Percentiles rank a stretch among this genome's conserved stretches.
phyloP scores from a whole-genome alignment of 92 coral and sea anemone species.

The Zoanthus sansibaricus region DNA sequence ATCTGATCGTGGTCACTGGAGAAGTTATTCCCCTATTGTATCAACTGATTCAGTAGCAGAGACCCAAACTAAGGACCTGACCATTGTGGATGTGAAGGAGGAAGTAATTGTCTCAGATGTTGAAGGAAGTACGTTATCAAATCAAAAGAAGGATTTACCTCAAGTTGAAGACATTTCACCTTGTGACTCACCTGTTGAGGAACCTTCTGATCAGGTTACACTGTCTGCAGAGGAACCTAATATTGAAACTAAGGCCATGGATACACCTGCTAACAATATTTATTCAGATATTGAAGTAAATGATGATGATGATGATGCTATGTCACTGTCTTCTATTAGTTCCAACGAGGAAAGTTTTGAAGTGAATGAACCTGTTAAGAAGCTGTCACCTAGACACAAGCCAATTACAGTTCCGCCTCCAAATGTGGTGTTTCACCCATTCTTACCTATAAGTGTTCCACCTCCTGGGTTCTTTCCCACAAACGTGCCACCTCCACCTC shows the following conservation, averaged over 20 bases:
- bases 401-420: slow-evolving; percentile 88
- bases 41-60: slow-evolving; percentile 15
- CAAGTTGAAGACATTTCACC: slow-evolving; percentile 97
- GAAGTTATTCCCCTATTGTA: slow-evolving; percentile 9
- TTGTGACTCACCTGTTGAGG: slow-evolving; percentile 81
- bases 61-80: neutral
- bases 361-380: slow-evolving; percentile 87
- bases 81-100: slow-evolving; percentile 58
- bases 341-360: slow-evolving; percentile 97
- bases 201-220: slow-evolving; percentile 29
- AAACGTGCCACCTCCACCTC: slow-evolving; percentile 85
- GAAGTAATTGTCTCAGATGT: slow-evolving; percentile 33
- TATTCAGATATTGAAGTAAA: slow-evolving; percentile 81
- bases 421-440: slow-evolving; percentile 72
- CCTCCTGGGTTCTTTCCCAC: slow-evolving; percentile 79
- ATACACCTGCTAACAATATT: slow-evolving; percentile 48
- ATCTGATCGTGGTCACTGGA: slow-evolving; percentile 29
- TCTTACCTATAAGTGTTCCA: slow-evolving; percentile 69
- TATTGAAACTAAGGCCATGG: slow-evolving; percentile 14
- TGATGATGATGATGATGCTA: slow-evolving; percentile 96
- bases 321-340: slow-evolving; percentile 98
- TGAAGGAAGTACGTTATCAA: slow-evolving; percentile 9
- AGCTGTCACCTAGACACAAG: slow-evolving; percentile 67
- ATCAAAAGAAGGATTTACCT: slow-evolving; percentile 64
- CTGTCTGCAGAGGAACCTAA: slow-evolving; percentile 42